Evolutionary conservation across 2,797 vertebrate species (phyloP).

Genomic region (Cyclopterus lumpus): DNA sequence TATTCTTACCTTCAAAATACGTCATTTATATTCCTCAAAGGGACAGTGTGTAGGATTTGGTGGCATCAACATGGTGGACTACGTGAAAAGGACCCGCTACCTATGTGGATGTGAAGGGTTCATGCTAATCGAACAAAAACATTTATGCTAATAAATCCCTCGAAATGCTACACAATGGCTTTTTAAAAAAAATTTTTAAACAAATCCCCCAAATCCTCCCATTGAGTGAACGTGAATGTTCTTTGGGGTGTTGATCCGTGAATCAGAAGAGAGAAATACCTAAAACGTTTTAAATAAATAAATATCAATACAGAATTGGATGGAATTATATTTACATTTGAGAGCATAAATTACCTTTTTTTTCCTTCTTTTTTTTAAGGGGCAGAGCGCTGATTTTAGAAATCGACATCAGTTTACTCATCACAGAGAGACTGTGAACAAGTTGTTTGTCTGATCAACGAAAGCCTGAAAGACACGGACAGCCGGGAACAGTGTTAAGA

Average conservation of each 20-base stretch:
- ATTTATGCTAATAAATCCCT: background rate
- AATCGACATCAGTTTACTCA: background rate
- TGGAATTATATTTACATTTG: background rate
- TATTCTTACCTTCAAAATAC: background rate
- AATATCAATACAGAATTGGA: background rate
- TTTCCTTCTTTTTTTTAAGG: background rate
- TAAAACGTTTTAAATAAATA: background rate
- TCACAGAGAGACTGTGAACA: background rate
- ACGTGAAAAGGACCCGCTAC: background rate
- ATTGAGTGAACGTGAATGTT: background rate
- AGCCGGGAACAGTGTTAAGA: background rate
- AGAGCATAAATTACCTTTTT: background rate
- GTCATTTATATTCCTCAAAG: background rate
- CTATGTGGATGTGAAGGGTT: background rate
- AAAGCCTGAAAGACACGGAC: background rate
- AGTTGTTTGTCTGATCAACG: background rate
- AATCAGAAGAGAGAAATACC: background rate
- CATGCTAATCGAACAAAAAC: background rate
- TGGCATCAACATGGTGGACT: background rate
- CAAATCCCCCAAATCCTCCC: background rate
- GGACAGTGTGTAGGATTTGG: background rate
- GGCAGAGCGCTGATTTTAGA: background rate
- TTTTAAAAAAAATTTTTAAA: background rate
- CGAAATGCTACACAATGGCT: background rate
- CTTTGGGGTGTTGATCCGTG: background rate